Percentiles rank a stretch among this genome's conserved stretches.
Evolutionary conservation across 2,888 invertebrate genomes (phyloP).

Genomic region (Lydus trimaculatus): DNA sequence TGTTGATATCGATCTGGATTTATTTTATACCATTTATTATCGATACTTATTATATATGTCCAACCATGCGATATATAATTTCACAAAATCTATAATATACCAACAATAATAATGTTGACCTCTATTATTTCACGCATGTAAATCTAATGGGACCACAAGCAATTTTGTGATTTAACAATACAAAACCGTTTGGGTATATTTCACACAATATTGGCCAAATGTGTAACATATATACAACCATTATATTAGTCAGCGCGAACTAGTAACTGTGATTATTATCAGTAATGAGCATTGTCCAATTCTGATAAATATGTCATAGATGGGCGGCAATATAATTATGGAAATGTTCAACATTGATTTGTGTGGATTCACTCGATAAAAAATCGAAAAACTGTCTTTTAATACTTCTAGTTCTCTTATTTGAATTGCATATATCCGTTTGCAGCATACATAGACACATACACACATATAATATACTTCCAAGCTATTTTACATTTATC

Average conservation of each 20-base stretch:
- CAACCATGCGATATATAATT: not conserved
- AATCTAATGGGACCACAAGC: conserved; percentile 19
- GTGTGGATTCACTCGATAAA: not conserved
- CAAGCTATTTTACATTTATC: conserved; percentile 2
- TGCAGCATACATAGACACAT: not conserved
- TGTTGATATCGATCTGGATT: not conserved
- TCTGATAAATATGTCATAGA: not conserved
- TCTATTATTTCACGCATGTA: not conserved
- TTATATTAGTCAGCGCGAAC: conserved; percentile 23
- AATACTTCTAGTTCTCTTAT: not conserved
- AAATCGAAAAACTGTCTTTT: not conserved
- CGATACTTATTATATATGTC: too few relatives aligned
- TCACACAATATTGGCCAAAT: conserved; percentile 26
- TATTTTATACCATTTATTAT: not conserved
- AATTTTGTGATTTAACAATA: conserved; percentile 30
- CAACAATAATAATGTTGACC: not conserved
- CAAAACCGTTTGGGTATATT: conserved; percentile 22
- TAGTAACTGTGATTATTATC: conserved; percentile 25
- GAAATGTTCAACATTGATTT: not conserved
- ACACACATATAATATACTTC: not conserved
- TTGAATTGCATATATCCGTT: not conserved
- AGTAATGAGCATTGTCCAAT: conserved; percentile 14
- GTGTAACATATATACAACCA: conserved; percentile 13
- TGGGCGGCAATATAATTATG: not conserved
- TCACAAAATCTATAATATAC: not conserved